Percentiles rank a stretch among this genome's conserved stretches.
phyloP scores from a whole-genome alignment of 2,888 invertebrate species.

The Bimastos eiseni region DNA sequence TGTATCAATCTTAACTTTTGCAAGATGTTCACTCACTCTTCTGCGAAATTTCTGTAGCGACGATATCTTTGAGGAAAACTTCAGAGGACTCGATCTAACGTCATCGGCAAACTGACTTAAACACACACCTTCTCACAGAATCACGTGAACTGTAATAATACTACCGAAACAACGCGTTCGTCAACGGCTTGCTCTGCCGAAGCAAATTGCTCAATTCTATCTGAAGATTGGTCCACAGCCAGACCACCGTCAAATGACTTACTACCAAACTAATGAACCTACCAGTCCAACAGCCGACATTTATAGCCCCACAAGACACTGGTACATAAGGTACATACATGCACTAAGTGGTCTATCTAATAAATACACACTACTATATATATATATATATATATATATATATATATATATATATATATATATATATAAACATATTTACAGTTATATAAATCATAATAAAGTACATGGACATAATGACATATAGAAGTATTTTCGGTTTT shows the following conservation, averaged over 20 bases:
- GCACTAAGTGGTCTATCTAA: too few species aligned
- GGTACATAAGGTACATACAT: neutral
- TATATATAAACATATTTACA: too few species aligned
- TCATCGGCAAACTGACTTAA: neutral
- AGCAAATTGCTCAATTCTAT: neutral
- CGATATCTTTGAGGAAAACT: neutral
- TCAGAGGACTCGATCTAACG: neutral
- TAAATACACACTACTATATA: too few species aligned
- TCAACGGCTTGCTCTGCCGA: neutral
- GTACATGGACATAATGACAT: neutral
- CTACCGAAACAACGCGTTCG: too few species aligned
- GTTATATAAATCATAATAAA: neutral
- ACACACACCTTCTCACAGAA: neutral
- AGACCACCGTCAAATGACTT: neutral
- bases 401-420: too few species aligned
- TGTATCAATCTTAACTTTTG: neutral
- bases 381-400: too few species aligned
- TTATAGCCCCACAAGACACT: neutral
- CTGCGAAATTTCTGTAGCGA: neutral
- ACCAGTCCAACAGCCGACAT: neutral
- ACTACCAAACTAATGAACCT: neutral
- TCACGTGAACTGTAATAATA: neutral
- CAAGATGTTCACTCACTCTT: slow-evolving; percentile 2
- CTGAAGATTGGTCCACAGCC: neutral
- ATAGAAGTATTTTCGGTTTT: neutral